Evolutionary conservation across 2,888 invertebrate species (phyloP), one percentile per base, ranked within the genome.

Genomic region (Phymatocera aterrima): DNA sequence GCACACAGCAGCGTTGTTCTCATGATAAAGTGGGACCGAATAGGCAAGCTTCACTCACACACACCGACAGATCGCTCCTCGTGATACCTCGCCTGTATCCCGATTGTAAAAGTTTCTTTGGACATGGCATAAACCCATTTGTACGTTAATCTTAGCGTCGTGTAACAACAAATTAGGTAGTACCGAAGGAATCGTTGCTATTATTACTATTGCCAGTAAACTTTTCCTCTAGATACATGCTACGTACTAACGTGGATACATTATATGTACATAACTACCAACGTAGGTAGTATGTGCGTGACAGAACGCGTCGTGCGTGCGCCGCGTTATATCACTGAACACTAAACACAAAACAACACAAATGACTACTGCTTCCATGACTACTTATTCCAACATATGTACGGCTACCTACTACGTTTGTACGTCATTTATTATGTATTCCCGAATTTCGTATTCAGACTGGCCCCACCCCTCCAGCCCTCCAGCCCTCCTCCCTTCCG

Each of bases 81-180:
- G n/a, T n/a, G n/a, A n/a, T n/a, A n/a, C n/a, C n/a, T n/a, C 8
- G 8, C 40, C 51, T 51, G 51, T 51, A 40, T 5, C 51, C 51
- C 28, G 15, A 48, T 31, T 48, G 48, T 31, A 51, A 51, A 34
- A 70, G 48, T 46, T 70, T 70, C 48, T 21, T 31, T 51, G 48
- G 70, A 70, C 70, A 70, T 70, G 70, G 70, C 70, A 70, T 70
- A 70, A 70, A 12, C 70, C 51, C 70, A 70, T 70, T 70, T 70
- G 70, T 70, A 70, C 70, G 70, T 70, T 70, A 70, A 70, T 70
- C 48, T 70, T 70, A 8, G 34, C 46, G 48, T 21, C 70, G 46
- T 70, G 70, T 70, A 70, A 70, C 48, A 48, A 31, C 48, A 31
- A 70, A 70, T 70, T 70, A 70, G n/a, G n/a, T n/a, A n/a, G n/a